A percentile compares a stretch with the other conserved stretches of the same genome.
These are phyloP conservation scores for Pachyuromys duprasi DNA, from an alignment of 2,797 vertebrate genomes.

Conservation along the genomic window DNA sequence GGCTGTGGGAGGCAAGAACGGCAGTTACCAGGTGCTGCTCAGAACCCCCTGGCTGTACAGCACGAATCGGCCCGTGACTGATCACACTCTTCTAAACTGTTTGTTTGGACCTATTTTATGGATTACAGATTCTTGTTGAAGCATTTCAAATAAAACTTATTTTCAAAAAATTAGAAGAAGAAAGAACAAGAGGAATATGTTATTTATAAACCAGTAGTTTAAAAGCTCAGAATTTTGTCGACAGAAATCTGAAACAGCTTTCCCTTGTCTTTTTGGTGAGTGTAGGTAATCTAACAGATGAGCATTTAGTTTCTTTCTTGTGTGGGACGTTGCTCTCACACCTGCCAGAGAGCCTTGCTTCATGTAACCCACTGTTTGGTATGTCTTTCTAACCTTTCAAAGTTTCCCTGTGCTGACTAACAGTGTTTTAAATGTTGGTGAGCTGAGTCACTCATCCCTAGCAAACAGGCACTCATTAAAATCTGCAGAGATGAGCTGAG, in stretches of 20 bases:
- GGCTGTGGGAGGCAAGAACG: not conserved
- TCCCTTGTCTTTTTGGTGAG: not conserved
- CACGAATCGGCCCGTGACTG: conserved; percentile 51
- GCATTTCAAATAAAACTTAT: conserved; percentile 26
- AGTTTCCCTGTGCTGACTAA: not conserved
- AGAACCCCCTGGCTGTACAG: not conserved
- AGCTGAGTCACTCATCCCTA: not conserved
- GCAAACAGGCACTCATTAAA: not conserved
- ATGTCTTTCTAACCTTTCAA: not conserved
- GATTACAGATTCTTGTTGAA: conserved; percentile 46
- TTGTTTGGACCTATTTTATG: conserved; percentile 34
- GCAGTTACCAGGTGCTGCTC: not conserved
- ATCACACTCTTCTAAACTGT: conserved; percentile 30
- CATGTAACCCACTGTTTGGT: not conserved
- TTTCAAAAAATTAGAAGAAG: not conserved
- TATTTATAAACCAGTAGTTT: not conserved
- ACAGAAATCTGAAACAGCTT: not conserved
- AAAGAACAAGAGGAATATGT: not conserved
- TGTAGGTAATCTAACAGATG: not conserved
- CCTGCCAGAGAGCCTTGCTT: not conserved
- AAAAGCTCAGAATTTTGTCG: not conserved
- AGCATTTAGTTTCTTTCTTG: not conserved
- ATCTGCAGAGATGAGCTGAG: not conserved
- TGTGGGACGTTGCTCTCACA: not conserved
- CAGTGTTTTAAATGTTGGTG: not conserved